These are phyloP conservation scores for Galerucella nymphaeae DNA, from an alignment of 2,888 invertebrate genomes.

Conservation along the genomic window DNA sequence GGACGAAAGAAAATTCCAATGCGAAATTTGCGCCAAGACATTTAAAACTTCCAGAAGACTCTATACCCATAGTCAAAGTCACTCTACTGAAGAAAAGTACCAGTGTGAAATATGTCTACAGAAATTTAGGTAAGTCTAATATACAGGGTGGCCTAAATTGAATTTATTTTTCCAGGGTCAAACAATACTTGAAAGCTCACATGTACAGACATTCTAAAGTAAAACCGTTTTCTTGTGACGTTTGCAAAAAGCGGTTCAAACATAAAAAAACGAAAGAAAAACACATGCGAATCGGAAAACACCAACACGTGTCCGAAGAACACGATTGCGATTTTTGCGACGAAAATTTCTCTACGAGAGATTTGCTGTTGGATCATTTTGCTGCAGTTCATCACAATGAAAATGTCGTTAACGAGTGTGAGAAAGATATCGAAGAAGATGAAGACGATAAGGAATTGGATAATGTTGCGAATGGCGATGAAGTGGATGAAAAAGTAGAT, in stretches of 20 bases:
- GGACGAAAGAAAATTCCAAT: conserved; percentile 51
- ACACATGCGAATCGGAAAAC: conserved; percentile 48
- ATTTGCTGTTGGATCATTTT: conserved; percentile 45
- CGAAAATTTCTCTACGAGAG: conserved; percentile 41
- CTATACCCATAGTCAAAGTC: conserved; percentile 58
- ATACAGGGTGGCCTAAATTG: not conserved
- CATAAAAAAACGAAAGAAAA: conserved; percentile 56
- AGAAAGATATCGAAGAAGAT: conserved; percentile 12
- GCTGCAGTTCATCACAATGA: conserved; percentile 44
- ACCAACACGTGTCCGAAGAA: conserved; percentile 40
- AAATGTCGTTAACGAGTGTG: conserved; percentile 40
- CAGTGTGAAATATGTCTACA: conserved; percentile 66
- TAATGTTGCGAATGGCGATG: not conserved
- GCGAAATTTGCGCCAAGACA: conserved; percentile 53
- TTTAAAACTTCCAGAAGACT: conserved; percentile 56
- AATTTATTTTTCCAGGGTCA: conserved; percentile 57
- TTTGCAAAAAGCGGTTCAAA: conserved; percentile 65
- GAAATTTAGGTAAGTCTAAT: conserved; percentile 60
- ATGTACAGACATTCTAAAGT: conserved; percentile 69
- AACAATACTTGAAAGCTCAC: conserved; percentile 69
- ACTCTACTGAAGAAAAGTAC: conserved; percentile 67
- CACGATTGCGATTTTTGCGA: conserved; percentile 49
- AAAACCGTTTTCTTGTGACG: conserved; percentile 67
- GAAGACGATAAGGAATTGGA: conserved; percentile 14
- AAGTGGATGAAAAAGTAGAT: not conserved